Percentiles rank a stretch among this genome's conserved stretches.
Evolutionary conservation across 1,140 invertebrate species (phyloP).

Genomic region (Acyrthosiphon pisum): DNA sequence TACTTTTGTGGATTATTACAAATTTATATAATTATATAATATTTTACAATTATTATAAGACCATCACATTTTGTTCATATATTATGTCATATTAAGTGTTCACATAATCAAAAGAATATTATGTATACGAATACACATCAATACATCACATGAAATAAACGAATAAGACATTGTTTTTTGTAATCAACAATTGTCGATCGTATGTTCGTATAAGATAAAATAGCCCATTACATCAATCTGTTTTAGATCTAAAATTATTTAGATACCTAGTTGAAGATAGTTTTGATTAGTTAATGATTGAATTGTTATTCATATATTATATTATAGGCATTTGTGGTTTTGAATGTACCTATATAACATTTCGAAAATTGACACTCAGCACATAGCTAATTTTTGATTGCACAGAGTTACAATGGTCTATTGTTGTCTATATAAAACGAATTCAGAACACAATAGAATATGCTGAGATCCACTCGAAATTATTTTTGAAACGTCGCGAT

Average conservation of each 20-base stretch:
- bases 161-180: no score
- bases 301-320: not conserved
- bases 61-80: no score
- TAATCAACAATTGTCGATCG: not conserved
- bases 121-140: no score
- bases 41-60: no score
- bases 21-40: no score
- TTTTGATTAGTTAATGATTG: not conserved
- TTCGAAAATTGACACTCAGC: not conserved
- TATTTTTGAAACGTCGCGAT: not conserved
- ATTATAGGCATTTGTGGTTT: not conserved
- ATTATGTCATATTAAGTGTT: no score
- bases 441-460: not conserved
- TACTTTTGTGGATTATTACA: no score
- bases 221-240: not conserved
- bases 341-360: not conserved
- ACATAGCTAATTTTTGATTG: not conserved
- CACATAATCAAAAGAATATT: no score
- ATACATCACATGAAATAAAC: no score
- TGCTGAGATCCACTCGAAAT: not conserved
- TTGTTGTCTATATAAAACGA: not conserved
- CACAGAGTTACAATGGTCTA: not conserved
- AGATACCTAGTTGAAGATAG: not conserved
- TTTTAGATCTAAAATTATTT: not conserved
- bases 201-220: not conserved